A percentile compares a stretch with the other conserved stretches of the same genome.
These are phyloP conservation scores for Delia radicum DNA, from an alignment of 1,140 invertebrate genomes.

Conservation along the genomic window DNA sequence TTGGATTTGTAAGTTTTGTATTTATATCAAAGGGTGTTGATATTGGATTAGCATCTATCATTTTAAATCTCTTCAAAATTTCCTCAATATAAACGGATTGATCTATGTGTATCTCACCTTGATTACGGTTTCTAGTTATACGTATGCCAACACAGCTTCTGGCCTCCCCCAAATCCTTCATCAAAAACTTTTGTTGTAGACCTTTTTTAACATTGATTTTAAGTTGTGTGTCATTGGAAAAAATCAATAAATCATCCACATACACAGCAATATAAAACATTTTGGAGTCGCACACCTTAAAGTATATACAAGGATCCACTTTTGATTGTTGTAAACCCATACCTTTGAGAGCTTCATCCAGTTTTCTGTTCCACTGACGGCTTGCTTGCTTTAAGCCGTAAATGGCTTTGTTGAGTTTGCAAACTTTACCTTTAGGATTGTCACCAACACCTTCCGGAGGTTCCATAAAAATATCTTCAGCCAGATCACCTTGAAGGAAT, in stretches of 20 bases:
- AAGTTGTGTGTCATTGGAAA: slow-evolving; percentile 36
- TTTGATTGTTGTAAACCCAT: slow-evolving; percentile 36
- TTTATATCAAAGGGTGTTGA: slow-evolving; percentile 31
- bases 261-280: slow-evolving; percentile 43
- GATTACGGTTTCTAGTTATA: not conserved
- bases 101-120: no score
- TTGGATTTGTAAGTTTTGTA: slow-evolving; percentile 17
- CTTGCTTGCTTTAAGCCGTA: slow-evolving; percentile 55
- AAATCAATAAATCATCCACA: slow-evolving; percentile 51
- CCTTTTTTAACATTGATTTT: not conserved
- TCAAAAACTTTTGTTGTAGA: not conserved
- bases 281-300: slow-evolving; percentile 28
- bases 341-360: slow-evolving; percentile 36
- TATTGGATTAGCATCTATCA: slow-evolving; percentile 33
- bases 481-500: slow-evolving; percentile 22
- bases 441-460: slow-evolving; percentile 37
- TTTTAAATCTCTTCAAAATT: slow-evolving; percentile 30
- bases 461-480: slow-evolving; percentile 39
- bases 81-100: slow-evolving; percentile 27
- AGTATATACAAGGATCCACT: slow-evolving; percentile 49
- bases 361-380: slow-evolving; percentile 40
- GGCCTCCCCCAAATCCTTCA: slow-evolving; percentile 24
- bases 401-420: slow-evolving; percentile 42
- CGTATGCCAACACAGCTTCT: slow-evolving; percentile 17
- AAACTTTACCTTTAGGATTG: not conserved